Evolutionary conservation across 2,113 vertebrate genomes (phyloP).

Genomic region (Uria lomvia): DNA sequence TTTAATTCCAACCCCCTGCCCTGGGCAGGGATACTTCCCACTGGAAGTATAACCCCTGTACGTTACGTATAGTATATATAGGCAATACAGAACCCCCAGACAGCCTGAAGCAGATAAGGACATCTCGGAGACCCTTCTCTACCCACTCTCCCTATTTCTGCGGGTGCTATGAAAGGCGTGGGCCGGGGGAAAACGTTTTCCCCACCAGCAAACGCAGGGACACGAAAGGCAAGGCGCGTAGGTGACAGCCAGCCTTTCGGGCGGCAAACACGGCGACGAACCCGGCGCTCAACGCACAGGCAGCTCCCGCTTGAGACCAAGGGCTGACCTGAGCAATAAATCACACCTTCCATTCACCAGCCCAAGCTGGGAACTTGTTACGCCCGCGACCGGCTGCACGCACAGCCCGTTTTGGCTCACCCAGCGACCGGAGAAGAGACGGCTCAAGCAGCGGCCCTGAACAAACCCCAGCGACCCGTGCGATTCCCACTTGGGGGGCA

Average conservation of each 20-base stretch:
- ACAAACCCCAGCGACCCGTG: accelerated
- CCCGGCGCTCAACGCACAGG: background rate
- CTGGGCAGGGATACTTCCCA: background rate
- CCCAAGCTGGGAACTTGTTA: background rate
- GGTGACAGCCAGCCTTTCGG: background rate
- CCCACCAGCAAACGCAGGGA: background rate
- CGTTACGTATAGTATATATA: accelerated
- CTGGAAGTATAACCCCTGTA: accelerated
- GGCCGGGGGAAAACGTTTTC: accelerated
- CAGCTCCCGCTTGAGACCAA: background rate
- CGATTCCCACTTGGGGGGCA: background rate
- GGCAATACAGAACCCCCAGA: background rate
- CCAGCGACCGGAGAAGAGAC: background rate
- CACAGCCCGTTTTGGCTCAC: background rate
- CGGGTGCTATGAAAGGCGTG: background rate
- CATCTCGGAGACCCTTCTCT: accelerated
- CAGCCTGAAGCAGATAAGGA: background rate
- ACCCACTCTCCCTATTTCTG: accelerated
- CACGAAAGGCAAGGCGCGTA: accelerated
- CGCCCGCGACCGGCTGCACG: accelerated
- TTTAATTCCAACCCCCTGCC: background rate
- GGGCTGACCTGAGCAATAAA: background rate
- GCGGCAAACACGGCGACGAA: background rate
- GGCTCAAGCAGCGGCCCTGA: background rate
- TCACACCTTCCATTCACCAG: background rate